These are phyloP conservation scores for Rhincodon typus DNA, from an alignment of 2,797 vertebrate species.

Conservation along the genomic window DNA sequence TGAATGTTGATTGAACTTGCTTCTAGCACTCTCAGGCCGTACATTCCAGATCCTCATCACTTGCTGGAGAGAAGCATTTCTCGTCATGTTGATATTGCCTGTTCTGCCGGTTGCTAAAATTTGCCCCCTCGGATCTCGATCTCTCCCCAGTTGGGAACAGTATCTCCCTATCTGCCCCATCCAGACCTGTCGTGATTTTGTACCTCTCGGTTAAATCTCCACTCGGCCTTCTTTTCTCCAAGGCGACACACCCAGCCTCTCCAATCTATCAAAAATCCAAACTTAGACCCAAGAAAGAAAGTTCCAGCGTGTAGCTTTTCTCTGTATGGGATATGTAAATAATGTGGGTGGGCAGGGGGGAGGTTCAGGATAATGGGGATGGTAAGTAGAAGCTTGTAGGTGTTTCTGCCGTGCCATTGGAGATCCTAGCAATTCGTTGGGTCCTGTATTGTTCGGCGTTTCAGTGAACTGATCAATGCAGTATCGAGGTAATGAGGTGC, in stretches of 20 bases:
- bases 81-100: background rate
- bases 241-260: background rate
- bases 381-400: background rate
- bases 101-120: background rate
- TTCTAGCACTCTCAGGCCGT: background rate
- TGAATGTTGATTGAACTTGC: background rate
- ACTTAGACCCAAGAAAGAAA: background rate
- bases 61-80: background rate
- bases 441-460: background rate
- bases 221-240: background rate
- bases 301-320: background rate
- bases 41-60: background rate
- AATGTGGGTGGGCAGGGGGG: background rate
- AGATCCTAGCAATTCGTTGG: background rate
- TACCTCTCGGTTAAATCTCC: background rate
- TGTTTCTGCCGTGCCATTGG: background rate
- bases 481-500: background rate
- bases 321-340: background rate
- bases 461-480: background rate
- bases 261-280: background rate
- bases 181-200: background rate
- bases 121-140: background rate
- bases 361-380: too few relatives aligned
- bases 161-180: background rate
- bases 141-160: background rate